Evolutionary conservation across 2,888 invertebrate species (phyloP), one percentile per base, ranked within the genome.

Genomic region (Patella pellucida): DNA sequence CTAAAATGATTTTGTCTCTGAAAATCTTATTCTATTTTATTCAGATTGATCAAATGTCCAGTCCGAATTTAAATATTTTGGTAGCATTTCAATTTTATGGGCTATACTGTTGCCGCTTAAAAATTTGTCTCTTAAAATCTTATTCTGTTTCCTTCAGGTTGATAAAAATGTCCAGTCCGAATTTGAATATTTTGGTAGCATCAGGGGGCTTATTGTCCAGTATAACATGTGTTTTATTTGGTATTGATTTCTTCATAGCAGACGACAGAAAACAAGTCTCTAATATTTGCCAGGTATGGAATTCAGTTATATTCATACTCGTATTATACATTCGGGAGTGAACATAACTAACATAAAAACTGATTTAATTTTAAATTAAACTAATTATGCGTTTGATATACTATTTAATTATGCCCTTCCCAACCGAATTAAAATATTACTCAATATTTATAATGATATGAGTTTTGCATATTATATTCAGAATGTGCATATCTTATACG

Each of bases 11-110:
- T 27, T 7, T 5, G 41, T 71, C 5, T 3, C 14, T n/a, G 4
- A 73, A 15, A 16, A 31, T 68, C 27, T 69, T 27, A 71, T 1
- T 52, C 69, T 68, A 75, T 70, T 69, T n/a, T 69, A 73, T 75
- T 9, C 77, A 87, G 87, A 74, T 76, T 87, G 31, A 84, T 86
- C 85, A 85, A 75, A 87, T 87, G 88, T 85, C 87, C 50, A 86
- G 87, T 71, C 87, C 88, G 0, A 78, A 81, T 31, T 78, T 88
- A 68, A 88, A 87, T 73, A 75, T 85, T 3, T 52, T 87, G 72
- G 83, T 82, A 16, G 82, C 84, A 56, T n/a, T 41, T 41, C 41
- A 41, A 41, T 41, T 41, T 41, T 41, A 41, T 41, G 7, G 41
- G 7, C 7, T 41, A 31, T 31, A 31, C 2, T 31, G 31, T 31